A percentile compares a stretch with the other conserved stretches of the same genome.
Conservation (phyloP, 2,888 invertebrate genomes). For the Alitta virens region DNA sequence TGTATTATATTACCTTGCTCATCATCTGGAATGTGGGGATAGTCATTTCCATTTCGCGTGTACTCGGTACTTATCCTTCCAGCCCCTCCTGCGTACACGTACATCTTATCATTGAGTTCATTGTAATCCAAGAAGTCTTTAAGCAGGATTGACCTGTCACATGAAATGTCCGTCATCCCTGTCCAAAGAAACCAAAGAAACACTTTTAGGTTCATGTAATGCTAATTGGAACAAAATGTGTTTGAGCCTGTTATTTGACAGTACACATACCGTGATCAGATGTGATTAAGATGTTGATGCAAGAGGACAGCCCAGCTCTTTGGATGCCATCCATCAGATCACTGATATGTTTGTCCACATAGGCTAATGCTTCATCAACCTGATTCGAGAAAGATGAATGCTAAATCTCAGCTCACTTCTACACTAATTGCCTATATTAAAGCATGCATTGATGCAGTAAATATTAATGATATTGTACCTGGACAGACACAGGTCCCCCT, state of each 20-base stretch:
- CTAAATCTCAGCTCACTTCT: no score
- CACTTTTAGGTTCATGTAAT: background rate
- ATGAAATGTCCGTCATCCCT: conserved; percentile 42
- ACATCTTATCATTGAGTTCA: conserved; percentile 27
- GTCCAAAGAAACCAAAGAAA: background rate
- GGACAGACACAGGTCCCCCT: conserved; percentile 34
- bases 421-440: no score
- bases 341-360: conserved; percentile 40
- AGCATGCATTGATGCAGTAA: no score
- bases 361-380: conserved; percentile 46
- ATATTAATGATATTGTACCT: conserved; percentile 24
- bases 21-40: conserved; percentile 2
- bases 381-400: no score
- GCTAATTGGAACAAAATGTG: no score
- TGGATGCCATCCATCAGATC: conserved; percentile 44
- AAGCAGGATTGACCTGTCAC: conserved; percentile 37
- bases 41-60: conserved; percentile 1
- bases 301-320: conserved; percentile 37
- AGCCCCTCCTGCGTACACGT: conserved; percentile 37
- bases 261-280: conserved; percentile 52
- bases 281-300: conserved; percentile 47
- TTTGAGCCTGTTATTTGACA: no score
- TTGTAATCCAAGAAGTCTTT: conserved; percentile 32
- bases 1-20: conserved; percentile 9
- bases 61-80: conserved; percentile 36